Evolutionary conservation across 2,797 vertebrate species (phyloP).

Genomic region (Pygocentrus nattereri): DNA sequence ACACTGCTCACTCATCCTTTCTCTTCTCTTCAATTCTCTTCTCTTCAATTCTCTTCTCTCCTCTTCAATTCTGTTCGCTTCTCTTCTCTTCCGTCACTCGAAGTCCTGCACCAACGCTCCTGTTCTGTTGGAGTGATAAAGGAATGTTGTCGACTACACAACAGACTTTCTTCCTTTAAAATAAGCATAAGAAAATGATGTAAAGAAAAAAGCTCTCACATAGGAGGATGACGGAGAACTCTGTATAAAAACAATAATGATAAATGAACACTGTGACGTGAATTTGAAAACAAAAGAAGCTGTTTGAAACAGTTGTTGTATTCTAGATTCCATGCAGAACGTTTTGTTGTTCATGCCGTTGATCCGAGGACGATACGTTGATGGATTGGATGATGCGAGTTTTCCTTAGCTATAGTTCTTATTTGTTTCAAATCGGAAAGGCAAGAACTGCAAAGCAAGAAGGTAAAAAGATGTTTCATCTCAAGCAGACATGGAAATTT

Average conservation of each 20-base stretch:
- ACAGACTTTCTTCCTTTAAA: conserved; percentile 78
- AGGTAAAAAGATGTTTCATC: conserved; percentile 77
- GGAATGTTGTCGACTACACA: conserved; percentile 76
- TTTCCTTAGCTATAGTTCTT: conserved; percentile 72
- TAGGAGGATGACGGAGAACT: conserved; percentile 26
- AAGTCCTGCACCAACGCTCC: conserved; percentile 58
- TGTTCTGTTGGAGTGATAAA: conserved; percentile 69
- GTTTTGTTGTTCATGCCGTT: conserved; percentile 72
- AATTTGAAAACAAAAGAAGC: conserved; percentile 75
- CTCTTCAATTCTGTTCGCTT: not conserved
- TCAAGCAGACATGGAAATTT: conserved; percentile 72
- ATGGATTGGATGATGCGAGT: conserved; percentile 69
- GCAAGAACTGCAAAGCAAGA: conserved; percentile 70
- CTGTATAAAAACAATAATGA: conserved; percentile 74
- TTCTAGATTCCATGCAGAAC: conserved; percentile 80
- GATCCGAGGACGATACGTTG: conserved; percentile 70
- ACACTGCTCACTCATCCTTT: conserved; percentile 60
- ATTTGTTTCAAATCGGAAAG: conserved; percentile 75
- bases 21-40: conserved; percentile 50
- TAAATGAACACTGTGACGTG: conserved; percentile 74
- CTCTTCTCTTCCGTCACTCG: not conserved
- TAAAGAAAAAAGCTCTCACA: conserved; percentile 60
- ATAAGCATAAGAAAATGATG: conserved; percentile 59
- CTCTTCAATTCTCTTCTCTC: conserved; percentile 34
- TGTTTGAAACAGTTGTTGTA: conserved; percentile 83